These are phyloP conservation scores for Picathartes gymnocephalus DNA, from an alignment of 2,113 vertebrate species.

Conservation along the genomic window DNA sequence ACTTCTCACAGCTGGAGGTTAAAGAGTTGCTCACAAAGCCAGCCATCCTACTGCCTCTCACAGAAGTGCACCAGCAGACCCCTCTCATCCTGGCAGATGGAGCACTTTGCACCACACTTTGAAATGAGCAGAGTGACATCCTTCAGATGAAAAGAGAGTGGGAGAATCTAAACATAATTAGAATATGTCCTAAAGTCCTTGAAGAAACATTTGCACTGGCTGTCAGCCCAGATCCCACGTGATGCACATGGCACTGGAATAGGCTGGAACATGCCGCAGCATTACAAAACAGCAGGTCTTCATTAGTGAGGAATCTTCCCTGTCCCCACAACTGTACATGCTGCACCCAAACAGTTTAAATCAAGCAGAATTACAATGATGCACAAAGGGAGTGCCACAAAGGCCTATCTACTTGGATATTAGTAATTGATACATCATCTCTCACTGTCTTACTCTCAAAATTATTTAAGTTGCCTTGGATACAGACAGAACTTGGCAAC, in stretches of 20 bases:
- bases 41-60: neutral
- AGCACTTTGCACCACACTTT: neutral
- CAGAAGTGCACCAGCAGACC: neutral
- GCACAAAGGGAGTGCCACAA: neutral
- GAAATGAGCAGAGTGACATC: constrained; percentile 26
- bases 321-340: neutral
- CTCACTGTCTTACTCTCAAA: neutral
- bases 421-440: constrained; percentile 17
- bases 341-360: constrained; percentile 28
- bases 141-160: constrained; percentile 33
- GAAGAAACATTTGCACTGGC: constrained; percentile 64
- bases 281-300: constrained; percentile 55
- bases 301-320: constrained; percentile 35
- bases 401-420: constrained; percentile 2
- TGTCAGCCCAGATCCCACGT: constrained; percentile 40
- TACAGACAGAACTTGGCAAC: constrained; percentile 36
- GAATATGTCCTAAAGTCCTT: constrained; percentile 60
- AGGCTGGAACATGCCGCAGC: constrained; percentile 28
- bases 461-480: constrained; percentile 38
- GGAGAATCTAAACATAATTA: constrained; percentile 56
- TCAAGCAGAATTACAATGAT: neutral
- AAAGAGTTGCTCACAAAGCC: constrained; percentile 22
- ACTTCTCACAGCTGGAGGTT: constrained; percentile 41
- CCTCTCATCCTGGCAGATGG: constrained; percentile 42
- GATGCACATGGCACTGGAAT: constrained; percentile 31